Evolutionary conservation across 1,140 invertebrate species (phyloP).

Genomic region (Aphelenchoides avenae): DNA sequence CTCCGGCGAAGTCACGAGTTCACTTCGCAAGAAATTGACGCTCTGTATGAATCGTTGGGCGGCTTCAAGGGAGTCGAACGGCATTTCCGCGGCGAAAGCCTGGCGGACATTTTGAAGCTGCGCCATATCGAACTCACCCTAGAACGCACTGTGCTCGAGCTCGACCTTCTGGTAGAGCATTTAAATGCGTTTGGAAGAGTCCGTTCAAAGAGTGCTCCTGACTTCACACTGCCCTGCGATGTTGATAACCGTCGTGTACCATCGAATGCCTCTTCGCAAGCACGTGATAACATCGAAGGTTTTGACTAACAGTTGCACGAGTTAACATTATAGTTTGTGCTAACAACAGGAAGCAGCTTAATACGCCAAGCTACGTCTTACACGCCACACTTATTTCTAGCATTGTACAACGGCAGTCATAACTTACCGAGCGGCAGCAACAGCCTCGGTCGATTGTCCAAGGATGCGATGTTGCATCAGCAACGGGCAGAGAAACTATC

Average conservation of each 20-base stretch:
- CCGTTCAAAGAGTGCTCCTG: background rate
- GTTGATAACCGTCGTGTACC: background rate
- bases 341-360: background rate
- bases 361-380: background rate
- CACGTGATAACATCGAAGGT: background rate
- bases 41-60: slow-evolving; percentile 6
- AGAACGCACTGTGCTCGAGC: background rate
- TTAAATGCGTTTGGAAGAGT: background rate
- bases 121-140: slow-evolving; percentile 1
- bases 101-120: slow-evolving; percentile 1
- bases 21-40: background rate
- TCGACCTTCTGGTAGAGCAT: background rate
- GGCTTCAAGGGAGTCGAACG: background rate
- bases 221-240: background rate
- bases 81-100: background rate
- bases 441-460: background rate
- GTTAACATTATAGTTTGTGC: background rate
- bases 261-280: background rate
- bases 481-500: slow-evolving; percentile 29
- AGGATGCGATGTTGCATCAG: slow-evolving; percentile 27
- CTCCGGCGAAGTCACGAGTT: background rate
- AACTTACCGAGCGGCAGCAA: background rate
- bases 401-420: background rate
- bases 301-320: background rate
- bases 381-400: background rate